Evolutionary conservation across 1,140 invertebrate species (phyloP), one percentile per base, ranked within the genome.

Genomic region (Macrosteles quadrilineatus): DNA sequence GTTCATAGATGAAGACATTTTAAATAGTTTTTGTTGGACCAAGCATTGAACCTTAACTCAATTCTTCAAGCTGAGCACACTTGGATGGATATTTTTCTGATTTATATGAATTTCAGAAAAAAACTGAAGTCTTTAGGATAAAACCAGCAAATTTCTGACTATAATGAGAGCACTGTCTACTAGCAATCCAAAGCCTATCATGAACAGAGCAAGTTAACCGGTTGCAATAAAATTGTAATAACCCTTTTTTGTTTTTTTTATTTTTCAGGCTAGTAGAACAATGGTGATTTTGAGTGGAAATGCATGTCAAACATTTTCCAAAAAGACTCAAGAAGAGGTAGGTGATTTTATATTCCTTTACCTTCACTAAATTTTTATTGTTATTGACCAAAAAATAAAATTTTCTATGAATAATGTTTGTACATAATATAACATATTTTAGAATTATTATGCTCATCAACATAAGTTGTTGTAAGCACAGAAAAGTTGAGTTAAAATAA

Each of bases 271-370:
- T n/a, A 29, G 23, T 3, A 27, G 12, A 9, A 30, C 21, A 4
- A 1, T 30, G 11, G 23, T 6, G 6, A 59, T 59, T 59, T 29
- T 59, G 27, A 25, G 25, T 29, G 12, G 12, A 11, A 11, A 59
- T 14, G 21, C 55, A 6, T 21, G 55, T 29, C 23, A 30, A 27
- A 27, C 23, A 27, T 23, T 59, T 25, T 27, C 55, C 25, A 59
- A 59, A 59, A 4, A 25, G 11, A 59, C 55, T n/a, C 21, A 29
- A 27, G 55, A 59, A 59, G 55, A 59, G 27, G 55, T 59, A 30
- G 3, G 47, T 50, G 6, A 3, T 19, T 19, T 50, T 23, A 11
- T 11, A 43, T 11, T 43, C 17, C 17, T 17, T 9, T 43, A 11
- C 9, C 36, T 11, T 17, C 36, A 43, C 17, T 11, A 17, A 9